Conservation (phyloP, 2,797 vertebrate species). For the Micrastur ruficollis region DNA sequence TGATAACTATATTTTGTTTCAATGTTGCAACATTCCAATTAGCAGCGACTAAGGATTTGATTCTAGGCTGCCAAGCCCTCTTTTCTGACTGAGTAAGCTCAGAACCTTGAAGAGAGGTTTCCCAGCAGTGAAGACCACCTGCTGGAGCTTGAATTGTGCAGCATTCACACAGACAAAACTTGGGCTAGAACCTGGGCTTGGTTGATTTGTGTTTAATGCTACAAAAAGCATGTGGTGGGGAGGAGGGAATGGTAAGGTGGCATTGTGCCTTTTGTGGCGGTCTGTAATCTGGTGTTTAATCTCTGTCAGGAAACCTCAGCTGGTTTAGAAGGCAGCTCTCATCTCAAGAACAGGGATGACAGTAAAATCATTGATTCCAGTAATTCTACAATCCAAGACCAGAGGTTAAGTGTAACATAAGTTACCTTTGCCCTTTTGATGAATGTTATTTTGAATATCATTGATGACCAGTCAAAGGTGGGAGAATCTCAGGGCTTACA, state of each 20-base stretch:
- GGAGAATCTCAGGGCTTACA: background rate
- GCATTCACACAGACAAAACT: background rate
- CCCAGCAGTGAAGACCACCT: background rate
- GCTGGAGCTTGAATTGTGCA: background rate
- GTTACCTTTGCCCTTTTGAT: background rate
- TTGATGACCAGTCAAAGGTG: background rate
- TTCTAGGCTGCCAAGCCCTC: background rate
- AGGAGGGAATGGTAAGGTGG: background rate
- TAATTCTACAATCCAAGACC: background rate
- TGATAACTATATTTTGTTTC: background rate
- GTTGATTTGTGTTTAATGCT: background rate
- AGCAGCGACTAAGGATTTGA: background rate
- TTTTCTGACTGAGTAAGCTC: background rate
- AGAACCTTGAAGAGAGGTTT: background rate
- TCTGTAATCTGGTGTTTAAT: background rate
- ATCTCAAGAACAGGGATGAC: background rate
- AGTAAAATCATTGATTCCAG: background rate
- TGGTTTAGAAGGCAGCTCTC: background rate
- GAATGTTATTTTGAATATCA: background rate
- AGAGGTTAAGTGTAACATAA: background rate
- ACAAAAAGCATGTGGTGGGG: background rate
- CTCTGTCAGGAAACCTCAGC: background rate
- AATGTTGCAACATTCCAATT: background rate
- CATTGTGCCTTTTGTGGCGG: background rate
- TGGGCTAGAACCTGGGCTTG: background rate